Conservation (phyloP, 1,140 invertebrate species). For the Rhizoglyphus robini region DNA sequence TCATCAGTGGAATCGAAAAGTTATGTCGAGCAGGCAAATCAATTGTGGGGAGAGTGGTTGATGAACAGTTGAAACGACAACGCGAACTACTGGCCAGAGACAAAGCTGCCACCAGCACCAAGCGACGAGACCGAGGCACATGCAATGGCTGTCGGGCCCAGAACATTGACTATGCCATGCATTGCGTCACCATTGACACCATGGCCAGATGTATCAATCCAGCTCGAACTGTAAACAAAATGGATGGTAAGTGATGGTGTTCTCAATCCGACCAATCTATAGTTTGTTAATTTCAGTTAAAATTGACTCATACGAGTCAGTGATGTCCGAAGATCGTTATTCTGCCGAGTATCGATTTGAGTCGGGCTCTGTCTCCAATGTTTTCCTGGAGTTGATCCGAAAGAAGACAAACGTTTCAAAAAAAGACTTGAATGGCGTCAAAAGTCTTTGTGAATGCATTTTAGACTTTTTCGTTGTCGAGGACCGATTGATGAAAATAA, state of each 20-base stretch:
- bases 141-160: conserved; percentile 1
- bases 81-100: not conserved
- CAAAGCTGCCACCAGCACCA: not conserved
- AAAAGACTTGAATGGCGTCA: too few species aligned
- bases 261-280: not conserved
- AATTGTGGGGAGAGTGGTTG: not conserved
- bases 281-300: not conserved
- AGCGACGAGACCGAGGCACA: not conserved
- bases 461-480: too few species aligned
- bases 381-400: not conserved
- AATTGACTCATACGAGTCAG: not conserved
- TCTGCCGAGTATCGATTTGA: not conserved
- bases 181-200: not conserved
- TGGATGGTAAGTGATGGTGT: not conserved
- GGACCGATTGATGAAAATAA: too few species aligned
- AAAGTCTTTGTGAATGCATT: too few species aligned
- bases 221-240: not conserved
- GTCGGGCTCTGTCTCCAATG: not conserved
- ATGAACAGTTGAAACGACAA: not conserved
- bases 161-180: not conserved
- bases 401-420: not conserved
- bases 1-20: not conserved
- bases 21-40: not conserved
- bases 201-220: not conserved
- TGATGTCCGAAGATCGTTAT: not conserved